A percentile compares a stretch with the other conserved stretches of the same genome.
phyloP scores from a whole-genome alignment of 2,797 vertebrate genomes.

The Pseudochaenichthys georgianus region DNA sequence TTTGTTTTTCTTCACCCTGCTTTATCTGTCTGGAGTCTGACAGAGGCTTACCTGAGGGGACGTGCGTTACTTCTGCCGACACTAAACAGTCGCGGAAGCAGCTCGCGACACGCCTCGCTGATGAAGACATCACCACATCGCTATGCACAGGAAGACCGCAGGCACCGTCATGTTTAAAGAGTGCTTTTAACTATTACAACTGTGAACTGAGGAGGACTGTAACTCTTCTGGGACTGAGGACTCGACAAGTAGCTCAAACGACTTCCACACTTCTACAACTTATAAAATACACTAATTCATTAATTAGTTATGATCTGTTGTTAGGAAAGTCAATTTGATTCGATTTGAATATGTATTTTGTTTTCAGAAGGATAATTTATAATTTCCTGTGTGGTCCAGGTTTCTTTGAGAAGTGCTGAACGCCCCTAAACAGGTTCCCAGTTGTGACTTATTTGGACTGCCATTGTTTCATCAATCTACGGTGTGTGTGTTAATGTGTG shows the following conservation, averaged over 20 bases:
- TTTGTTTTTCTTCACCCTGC: constrained; percentile 75
- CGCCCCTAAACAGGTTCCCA: background rate
- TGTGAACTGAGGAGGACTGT: constrained; percentile 20
- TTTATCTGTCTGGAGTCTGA: constrained; percentile 77
- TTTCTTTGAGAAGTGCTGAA: constrained; percentile 53
- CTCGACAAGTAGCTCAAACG: background rate
- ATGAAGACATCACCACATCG: constrained; percentile 76
- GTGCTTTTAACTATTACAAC: constrained; percentile 61
- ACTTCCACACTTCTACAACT: too few species aligned
- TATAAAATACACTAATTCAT: too few species aligned
- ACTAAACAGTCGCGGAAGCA: constrained; percentile 71
- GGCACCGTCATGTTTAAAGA: constrained; percentile 69
- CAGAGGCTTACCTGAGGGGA: constrained; percentile 80
- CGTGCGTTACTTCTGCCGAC: constrained; percentile 67
- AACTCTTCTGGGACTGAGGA: constrained; percentile 18
- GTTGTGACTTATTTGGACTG: too few species aligned
- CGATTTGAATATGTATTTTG: too few species aligned
- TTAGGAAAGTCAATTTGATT: too few species aligned
- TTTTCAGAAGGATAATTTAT: too few species aligned
- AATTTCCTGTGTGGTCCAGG: background rate
- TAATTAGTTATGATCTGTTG: too few species aligned
- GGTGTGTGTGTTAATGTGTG: background rate
- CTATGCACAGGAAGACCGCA: constrained; percentile 74
- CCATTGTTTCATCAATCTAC: too few species aligned
- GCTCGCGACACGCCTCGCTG: constrained; percentile 66